Conservation (phyloP, 2,113 vertebrate species). For the Oncorhynchus nerka region DNA sequence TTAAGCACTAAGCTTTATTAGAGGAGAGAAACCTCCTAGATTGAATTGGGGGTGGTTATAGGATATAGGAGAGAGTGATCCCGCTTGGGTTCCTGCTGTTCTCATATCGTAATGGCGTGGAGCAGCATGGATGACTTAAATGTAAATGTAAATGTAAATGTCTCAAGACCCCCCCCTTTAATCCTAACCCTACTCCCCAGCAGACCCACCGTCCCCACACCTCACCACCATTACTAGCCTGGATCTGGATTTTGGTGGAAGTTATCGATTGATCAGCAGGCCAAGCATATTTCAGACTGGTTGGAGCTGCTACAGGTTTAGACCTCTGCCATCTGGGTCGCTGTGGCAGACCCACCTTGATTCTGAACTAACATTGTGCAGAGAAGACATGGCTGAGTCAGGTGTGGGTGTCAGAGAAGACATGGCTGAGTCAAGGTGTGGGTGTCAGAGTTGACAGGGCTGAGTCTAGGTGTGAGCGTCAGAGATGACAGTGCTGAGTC, state of each 20-base stretch:
- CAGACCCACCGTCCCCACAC: not conserved
- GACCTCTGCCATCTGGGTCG: slow-evolving; percentile 28
- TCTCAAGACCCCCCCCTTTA: not conserved
- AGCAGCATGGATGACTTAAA: not conserved
- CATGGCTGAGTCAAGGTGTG: too few species aligned
- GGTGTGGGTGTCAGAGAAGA: too few species aligned
- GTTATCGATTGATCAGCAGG: slow-evolving; percentile 28
- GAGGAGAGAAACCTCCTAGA: slow-evolving; percentile 28
- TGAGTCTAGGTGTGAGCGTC: not conserved
- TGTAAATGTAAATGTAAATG: too few species aligned
- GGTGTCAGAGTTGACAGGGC: not conserved
- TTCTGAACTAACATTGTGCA: not conserved
- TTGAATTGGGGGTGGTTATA: slow-evolving; percentile 36
- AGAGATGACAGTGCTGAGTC: too few species aligned
- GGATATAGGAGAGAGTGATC: slow-evolving; percentile 14
- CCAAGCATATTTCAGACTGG: slow-evolving; percentile 11
- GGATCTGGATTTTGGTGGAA: slow-evolving; percentile 10
- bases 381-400: not conserved
- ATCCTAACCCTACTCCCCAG: not conserved
- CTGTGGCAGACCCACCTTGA: not conserved
- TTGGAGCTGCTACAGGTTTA: slow-evolving; percentile 26
- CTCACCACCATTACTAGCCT: not conserved
- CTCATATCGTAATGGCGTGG: slow-evolving; percentile 26
- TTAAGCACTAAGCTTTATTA: slow-evolving; percentile 42
- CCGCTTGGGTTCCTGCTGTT: slow-evolving; percentile 16